Evolutionary conservation across 2,888 invertebrate species (phyloP), one percentile per base, ranked within the genome.

Genomic region (Archips crataeganus): DNA sequence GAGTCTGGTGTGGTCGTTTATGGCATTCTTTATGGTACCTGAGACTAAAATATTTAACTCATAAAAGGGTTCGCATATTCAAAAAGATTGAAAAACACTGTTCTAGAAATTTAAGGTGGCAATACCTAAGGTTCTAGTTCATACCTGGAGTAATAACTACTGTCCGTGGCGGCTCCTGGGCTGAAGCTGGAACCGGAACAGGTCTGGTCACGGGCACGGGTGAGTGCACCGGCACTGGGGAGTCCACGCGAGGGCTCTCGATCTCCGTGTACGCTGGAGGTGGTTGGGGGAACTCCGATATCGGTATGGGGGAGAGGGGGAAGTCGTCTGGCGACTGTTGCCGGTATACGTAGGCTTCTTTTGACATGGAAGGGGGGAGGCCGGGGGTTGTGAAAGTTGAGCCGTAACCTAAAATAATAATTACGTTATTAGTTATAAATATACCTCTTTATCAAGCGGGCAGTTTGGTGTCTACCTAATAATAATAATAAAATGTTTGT

Each of bases 191-290:
- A 2, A 71, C 49, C 0, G 75, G 71, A 0, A 77, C 72, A 23
- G 64, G 0, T 54, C 71, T 32, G 61, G 70, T 0, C 76, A 78
- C 62, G 2, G 75, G 79, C 13, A 76, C 76, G 0, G 67, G 69
- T 0, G 59, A 69, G 6, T 77, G 39, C 15, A 75, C 75, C 2
- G 65, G 69, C 0, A 61, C 69, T 9, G 78, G 39, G 61, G 23
- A 8, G 0, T 39, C 32, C 32, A 62, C 2, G 62, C 60, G 39
- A 9, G 64, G 57, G 9, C 39, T 70, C 42, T 85, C 86, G 0
- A 81, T 75, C 73, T 90, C 91, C 0, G 87, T 80, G 49, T 93
- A 93, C 0, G 93, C 88, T 0, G 93, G 93, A 0, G 93, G 93
- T 0, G 91, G 92, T 34, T 87, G 86, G 0, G 89, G 90, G 54